Percentiles rank a stretch among this genome's conserved stretches.
phyloP scores from a whole-genome alignment of 1,140 invertebrate species.

The Platorchestia sp. region DNA sequence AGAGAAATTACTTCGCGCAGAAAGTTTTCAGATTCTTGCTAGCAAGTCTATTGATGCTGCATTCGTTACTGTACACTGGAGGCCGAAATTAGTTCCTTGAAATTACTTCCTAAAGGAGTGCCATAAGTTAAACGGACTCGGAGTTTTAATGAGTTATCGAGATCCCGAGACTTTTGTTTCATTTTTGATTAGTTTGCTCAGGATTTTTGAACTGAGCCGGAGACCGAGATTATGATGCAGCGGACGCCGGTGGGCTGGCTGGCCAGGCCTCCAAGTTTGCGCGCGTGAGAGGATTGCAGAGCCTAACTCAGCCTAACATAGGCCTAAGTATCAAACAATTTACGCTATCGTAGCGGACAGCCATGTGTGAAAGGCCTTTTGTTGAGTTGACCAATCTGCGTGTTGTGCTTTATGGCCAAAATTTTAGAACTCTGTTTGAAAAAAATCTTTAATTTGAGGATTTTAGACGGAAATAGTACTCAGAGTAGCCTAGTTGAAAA shows the following conservation, averaged over 20 bases:
- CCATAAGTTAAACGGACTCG: neutral
- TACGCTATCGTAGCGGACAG: too few relatives aligned
- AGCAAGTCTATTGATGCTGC: neutral
- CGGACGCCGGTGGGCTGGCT: neutral
- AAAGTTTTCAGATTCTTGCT: neutral
- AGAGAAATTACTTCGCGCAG: neutral
- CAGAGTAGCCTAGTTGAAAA: too few relatives aligned
- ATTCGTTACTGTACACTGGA: neutral
- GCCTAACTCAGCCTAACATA: neutral
- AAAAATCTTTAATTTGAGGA: too few relatives aligned
- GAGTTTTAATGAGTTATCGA: constrained; percentile 9
- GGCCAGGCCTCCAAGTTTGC: neutral
- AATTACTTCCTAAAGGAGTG: neutral
- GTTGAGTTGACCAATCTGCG: too few relatives aligned
- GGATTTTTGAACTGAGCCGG: neutral
- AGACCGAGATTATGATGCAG: neutral
- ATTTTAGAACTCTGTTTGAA: too few relatives aligned
- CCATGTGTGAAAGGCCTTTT: too few relatives aligned
- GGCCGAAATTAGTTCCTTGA: neutral
- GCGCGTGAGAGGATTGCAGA: neutral
- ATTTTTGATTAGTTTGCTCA: neutral
- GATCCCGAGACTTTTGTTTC: neutral
- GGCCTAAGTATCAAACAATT: too few relatives aligned
- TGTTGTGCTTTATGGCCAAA: too few relatives aligned
- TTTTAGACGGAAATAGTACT: too few relatives aligned